These are phyloP conservation scores for Hyla sarda DNA, from an alignment of 2,113 vertebrate species.

Conservation along the genomic window DNA sequence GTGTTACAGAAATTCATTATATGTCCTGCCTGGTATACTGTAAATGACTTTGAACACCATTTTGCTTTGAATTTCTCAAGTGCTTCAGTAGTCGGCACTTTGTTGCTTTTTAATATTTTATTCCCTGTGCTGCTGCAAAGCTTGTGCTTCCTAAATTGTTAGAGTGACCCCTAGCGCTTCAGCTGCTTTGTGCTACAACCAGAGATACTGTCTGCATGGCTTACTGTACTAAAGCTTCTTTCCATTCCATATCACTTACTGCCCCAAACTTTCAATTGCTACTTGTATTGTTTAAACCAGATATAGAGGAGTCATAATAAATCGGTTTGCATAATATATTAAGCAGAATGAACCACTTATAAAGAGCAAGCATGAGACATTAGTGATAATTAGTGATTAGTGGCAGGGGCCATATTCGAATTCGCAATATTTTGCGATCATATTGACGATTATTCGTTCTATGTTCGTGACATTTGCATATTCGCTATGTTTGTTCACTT, in stretches of 20 bases:
- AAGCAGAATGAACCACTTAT: neutral
- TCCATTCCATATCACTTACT: slow-evolving; percentile 65
- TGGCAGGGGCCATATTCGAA: too few relatives aligned
- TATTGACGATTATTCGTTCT: too few relatives aligned
- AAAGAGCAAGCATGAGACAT: too few relatives aligned
- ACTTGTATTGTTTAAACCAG: neutral
- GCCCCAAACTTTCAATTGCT: slow-evolving; percentile 64
- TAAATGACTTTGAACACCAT: slow-evolving; percentile 45
- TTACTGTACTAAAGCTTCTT: slow-evolving; percentile 62
- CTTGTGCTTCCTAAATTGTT: slow-evolving; percentile 68
- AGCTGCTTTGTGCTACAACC: slow-evolving; percentile 57
- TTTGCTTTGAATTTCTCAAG: slow-evolving; percentile 33
- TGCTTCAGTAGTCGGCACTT: slow-evolving; percentile 32
- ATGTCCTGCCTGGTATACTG: neutral
- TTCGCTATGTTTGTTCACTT: too few relatives aligned
- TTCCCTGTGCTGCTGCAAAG: slow-evolving; percentile 25
- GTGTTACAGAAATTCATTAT: neutral
- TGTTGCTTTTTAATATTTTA: slow-evolving; percentile 51
- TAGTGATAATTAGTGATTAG: too few relatives aligned
- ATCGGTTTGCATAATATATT: slow-evolving; percentile 12
- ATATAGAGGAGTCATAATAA: neutral
- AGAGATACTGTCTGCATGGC: slow-evolving; percentile 58
- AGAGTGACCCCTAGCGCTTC: slow-evolving; percentile 82
- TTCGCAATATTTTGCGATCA: too few relatives aligned
- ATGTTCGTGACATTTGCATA: too few relatives aligned